phyloP scores from a whole-genome alignment of 2,797 vertebrate species.

The Acanthornis magna region DNA sequence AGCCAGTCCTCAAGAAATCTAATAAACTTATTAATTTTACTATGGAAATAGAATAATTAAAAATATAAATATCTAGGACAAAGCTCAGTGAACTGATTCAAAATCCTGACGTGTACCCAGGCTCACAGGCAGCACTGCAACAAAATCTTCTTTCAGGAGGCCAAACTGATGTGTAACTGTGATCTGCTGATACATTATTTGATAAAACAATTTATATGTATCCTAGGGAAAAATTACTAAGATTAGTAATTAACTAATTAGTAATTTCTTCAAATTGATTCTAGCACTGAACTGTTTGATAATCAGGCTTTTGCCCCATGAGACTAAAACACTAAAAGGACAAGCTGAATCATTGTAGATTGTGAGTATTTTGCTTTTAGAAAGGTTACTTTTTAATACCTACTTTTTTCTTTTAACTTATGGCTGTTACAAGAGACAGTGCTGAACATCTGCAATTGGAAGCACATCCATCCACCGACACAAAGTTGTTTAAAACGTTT shows the following conservation, averaged over 20 bases:
- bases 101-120: neutral
- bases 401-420: neutral
- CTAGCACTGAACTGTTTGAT: neutral
- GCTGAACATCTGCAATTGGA: neutral
- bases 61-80: neutral
- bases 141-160: neutral
- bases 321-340: neutral
- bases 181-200: neutral
- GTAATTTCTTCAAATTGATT: conserved; percentile 1
- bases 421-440: neutral
- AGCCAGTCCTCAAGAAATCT: neutral
- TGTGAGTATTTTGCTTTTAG: neutral
- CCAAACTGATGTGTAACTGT: neutral
- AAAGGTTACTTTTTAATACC: neutral
- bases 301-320: neutral
- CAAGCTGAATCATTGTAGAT: neutral
- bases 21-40: neutral
- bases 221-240: neutral
- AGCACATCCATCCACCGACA: neutral
- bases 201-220: neutral
- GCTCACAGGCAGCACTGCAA: neutral
- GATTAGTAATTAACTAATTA: neutral
- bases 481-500: neutral
- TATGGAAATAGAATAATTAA: neutral
- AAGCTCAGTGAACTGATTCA: neutral